phyloP scores from a whole-genome alignment of 2,797 vertebrate genomes.

The Enoplosus armatus region DNA sequence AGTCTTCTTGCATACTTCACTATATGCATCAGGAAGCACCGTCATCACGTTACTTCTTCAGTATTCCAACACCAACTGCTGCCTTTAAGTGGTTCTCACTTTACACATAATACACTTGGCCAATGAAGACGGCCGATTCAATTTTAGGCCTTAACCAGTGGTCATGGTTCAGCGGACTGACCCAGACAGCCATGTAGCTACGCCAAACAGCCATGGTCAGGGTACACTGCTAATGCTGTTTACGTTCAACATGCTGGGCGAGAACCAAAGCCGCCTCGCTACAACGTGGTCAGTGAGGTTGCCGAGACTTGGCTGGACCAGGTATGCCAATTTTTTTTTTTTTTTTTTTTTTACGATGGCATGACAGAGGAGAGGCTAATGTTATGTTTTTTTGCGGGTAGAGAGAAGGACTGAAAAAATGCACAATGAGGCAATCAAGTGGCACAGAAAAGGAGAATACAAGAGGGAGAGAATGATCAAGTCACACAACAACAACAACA shows the following conservation, averaged over 20 bases:
- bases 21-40: background rate
- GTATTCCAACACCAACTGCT: slow-evolving; percentile 10
- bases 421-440: slow-evolving; percentile 17
- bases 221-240: slow-evolving; percentile 76
- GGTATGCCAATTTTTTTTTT: slow-evolving; percentile 28
- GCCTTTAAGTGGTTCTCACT: slow-evolving; percentile 15
- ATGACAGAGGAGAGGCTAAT: slow-evolving; percentile 14
- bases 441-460: background rate
- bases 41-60: slow-evolving; percentile 7
- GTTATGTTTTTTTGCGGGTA: slow-evolving; percentile 16
- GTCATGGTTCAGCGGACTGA: slow-evolving; percentile 59
- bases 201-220: slow-evolving; percentile 74
- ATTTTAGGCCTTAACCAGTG: slow-evolving; percentile 35
- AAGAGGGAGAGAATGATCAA: background rate
- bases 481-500: background rate
- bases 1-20: background rate
- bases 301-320: slow-evolving; percentile 25
- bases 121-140: slow-evolving; percentile 17
- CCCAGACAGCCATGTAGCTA: slow-evolving; percentile 74
- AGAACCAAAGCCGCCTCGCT: slow-evolving; percentile 38
- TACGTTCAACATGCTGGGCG: slow-evolving; percentile 67
- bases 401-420: slow-evolving; percentile 1
- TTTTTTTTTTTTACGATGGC: slow-evolving; percentile 36
- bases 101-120: slow-evolving; percentile 16
- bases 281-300: slow-evolving; percentile 56